Conservation (phyloP, 1,140 invertebrate genomes). For the Drosophila sechellia region DNA sequence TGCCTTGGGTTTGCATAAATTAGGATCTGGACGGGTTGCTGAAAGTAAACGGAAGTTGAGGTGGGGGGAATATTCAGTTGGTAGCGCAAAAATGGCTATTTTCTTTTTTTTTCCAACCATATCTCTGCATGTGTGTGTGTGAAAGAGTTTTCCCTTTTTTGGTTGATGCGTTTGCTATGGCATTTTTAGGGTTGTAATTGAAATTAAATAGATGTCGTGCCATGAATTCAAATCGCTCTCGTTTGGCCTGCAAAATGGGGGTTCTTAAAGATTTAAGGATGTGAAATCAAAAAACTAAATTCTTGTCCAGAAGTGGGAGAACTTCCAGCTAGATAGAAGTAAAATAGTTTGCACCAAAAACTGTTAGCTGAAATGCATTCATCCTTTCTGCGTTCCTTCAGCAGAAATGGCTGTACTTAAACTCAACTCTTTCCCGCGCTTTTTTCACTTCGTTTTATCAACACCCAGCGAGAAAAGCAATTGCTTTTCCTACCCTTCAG, state of each 20-base stretch:
- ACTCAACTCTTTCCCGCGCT: neutral
- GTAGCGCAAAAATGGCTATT: slow-evolving; percentile 58
- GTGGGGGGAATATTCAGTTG: slow-evolving; percentile 47
- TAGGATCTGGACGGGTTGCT: slow-evolving; percentile 51
- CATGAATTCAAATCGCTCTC: slow-evolving; percentile 74
- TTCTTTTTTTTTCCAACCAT: slow-evolving; percentile 5
- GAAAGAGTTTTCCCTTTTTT: slow-evolving; percentile 55
- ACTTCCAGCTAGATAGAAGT: neutral
- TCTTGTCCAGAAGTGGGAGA: neutral
- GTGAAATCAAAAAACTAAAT: neutral
- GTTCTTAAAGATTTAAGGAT: slow-evolving; percentile 55
- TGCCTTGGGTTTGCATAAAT: slow-evolving; percentile 77
- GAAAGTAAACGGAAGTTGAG: slow-evolving; percentile 12
- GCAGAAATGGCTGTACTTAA: slow-evolving; percentile 2
- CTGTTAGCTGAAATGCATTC: slow-evolving; percentile 3
- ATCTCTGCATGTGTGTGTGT: slow-evolving; percentile 15
- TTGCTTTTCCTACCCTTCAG: slow-evolving; percentile 37
- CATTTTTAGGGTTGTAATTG: slow-evolving; percentile 80
- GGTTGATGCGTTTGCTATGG: slow-evolving; percentile 73
- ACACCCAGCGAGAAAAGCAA: slow-evolving; percentile 17
- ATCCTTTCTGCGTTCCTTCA: neutral
- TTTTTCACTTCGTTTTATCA: slow-evolving; percentile 14
- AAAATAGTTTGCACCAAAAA: neutral
- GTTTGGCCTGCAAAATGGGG: slow-evolving; percentile 17
- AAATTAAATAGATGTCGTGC: slow-evolving; percentile 83